A percentile compares a stretch with the other conserved stretches of the same genome.
These are phyloP conservation scores for Cinclus mexicanus DNA, from an alignment of 2,113 vertebrate genomes.

Conservation along the genomic window DNA sequence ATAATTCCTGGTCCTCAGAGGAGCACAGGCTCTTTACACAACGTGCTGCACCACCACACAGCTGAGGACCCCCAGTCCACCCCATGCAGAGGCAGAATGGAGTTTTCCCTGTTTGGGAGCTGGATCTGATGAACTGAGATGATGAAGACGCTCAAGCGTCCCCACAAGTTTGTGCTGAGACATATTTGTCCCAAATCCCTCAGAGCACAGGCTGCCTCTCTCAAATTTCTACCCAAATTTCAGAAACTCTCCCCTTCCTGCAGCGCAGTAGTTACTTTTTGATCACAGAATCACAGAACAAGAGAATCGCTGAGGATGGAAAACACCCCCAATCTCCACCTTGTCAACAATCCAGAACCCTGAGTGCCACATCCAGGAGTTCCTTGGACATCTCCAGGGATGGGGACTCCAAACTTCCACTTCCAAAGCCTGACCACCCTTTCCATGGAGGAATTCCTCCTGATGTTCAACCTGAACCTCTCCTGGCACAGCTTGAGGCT, in stretches of 20 bases:
- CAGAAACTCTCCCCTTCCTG: not conserved
- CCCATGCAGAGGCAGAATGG: not conserved
- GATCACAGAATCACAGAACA: not conserved
- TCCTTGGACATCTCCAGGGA: not conserved
- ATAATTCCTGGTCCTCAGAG: not conserved
- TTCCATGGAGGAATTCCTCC: not conserved
- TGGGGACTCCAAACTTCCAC: not conserved
- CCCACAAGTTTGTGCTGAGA: not conserved
- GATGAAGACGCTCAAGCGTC: too few relatives aligned
- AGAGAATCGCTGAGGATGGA: not conserved
- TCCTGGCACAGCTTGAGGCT: not conserved
- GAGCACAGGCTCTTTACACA: not conserved
- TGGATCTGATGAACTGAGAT: not conserved
- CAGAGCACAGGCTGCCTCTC: rapidly evolving
- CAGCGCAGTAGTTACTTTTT: not conserved
- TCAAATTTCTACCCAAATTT: not conserved
- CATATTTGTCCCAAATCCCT: rapidly evolving
- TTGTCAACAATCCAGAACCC: not conserved
- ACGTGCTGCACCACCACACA: not conserved
- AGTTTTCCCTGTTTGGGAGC: too few relatives aligned
- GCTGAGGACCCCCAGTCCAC: not conserved
- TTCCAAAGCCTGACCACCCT: not conserved
- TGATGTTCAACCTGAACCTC: not conserved
- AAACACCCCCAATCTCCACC: not conserved
- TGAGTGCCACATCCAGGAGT: not conserved